A percentile compares a stretch with the other conserved stretches of the same genome.
Conservation (phyloP, 2,113 vertebrate species). For the Salvelinus sp. region DNA sequence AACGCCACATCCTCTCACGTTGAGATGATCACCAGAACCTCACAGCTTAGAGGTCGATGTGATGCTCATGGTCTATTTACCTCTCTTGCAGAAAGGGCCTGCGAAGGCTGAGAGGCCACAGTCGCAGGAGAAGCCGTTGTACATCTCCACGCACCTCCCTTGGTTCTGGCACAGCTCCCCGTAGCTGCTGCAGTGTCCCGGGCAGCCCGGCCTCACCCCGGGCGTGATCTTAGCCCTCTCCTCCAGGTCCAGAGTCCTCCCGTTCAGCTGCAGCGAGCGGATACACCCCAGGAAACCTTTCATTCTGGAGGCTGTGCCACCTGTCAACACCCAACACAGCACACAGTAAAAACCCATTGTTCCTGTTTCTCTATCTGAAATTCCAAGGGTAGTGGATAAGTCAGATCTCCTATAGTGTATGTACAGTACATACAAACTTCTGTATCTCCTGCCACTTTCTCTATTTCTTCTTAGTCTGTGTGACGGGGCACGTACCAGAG, state of each 20-base stretch:
- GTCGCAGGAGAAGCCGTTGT: slow-evolving; percentile 86
- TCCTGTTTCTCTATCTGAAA: not conserved
- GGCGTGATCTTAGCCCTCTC: slow-evolving; percentile 87
- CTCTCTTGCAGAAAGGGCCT: slow-evolving; percentile 87
- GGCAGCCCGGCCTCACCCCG: slow-evolving; percentile 86
- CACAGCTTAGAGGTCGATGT: not conserved
- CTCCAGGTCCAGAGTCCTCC: slow-evolving; percentile 85
- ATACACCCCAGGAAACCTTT: slow-evolving; percentile 92
- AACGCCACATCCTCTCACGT: too few relatives aligned
- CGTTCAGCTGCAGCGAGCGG: slow-evolving; percentile 88
- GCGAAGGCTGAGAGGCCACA: slow-evolving; percentile 81
- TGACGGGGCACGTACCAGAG: not conserved
- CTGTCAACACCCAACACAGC: slow-evolving; percentile 50
- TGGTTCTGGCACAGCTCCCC: slow-evolving; percentile 85
- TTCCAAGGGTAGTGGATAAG: too few relatives aligned
- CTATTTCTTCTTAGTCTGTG: not conserved
- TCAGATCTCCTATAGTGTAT: too few relatives aligned
- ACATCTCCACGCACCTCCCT: slow-evolving; percentile 83
- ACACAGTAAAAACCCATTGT: slow-evolving; percentile 2
- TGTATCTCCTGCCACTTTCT: not conserved
- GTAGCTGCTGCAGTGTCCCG: slow-evolving; percentile 92
- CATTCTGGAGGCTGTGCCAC: slow-evolving; percentile 92
- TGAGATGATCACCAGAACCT: not conserved
- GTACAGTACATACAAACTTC: too few relatives aligned
- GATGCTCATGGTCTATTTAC: slow-evolving; percentile 63